A percentile compares a stretch with the other conserved stretches of the same genome.
These are phyloP conservation scores for Prosopocoilus inquinatus DNA, from an alignment of 2,888 invertebrate species.

Conservation along the genomic window DNA sequence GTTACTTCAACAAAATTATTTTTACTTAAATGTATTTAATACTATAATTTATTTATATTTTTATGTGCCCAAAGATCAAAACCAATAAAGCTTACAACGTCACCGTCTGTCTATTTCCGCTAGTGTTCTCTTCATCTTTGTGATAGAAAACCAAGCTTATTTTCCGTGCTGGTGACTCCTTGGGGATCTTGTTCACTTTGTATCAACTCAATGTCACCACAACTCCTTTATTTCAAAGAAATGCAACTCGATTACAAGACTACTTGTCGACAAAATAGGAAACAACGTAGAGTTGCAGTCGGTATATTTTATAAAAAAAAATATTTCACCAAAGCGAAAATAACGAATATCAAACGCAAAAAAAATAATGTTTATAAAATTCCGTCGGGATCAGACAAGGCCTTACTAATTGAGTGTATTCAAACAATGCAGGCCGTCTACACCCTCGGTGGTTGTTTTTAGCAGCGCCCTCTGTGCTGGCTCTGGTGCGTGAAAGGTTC, in stretches of 20 bases:
- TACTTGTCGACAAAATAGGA: too few relatives aligned
- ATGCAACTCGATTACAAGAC: slow-evolving; percentile 10
- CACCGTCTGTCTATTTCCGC: slow-evolving; percentile 14
- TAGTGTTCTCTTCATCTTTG: slow-evolving; percentile 17
- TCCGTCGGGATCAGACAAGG: neutral
- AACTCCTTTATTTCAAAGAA: slow-evolving; percentile 17
- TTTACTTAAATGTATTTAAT: too few relatives aligned
- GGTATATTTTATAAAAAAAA: too few relatives aligned
- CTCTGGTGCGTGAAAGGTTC: slow-evolving; percentile 48
- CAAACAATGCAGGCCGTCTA: slow-evolving; percentile 42
- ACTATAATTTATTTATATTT: too few relatives aligned
- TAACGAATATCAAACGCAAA: too few relatives aligned
- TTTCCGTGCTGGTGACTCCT: slow-evolving; percentile 16
- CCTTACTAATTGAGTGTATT: slow-evolving; percentile 48
- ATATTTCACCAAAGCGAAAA: too few relatives aligned
- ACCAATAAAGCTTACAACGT: slow-evolving; percentile 17
- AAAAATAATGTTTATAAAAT: neutral
- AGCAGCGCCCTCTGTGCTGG: slow-evolving; percentile 29
- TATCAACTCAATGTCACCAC: slow-evolving; percentile 10
- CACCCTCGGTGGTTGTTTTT: slow-evolving; percentile 16
- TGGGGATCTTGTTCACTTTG: slow-evolving; percentile 18
- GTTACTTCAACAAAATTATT: too few relatives aligned
- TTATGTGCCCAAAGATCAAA: slow-evolving; percentile 5
- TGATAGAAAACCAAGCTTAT: slow-evolving; percentile 21
- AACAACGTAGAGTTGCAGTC: too few relatives aligned